Conservation (phyloP, 2,888 invertebrate genomes). For the Rambutsinella grinnellia region DNA sequence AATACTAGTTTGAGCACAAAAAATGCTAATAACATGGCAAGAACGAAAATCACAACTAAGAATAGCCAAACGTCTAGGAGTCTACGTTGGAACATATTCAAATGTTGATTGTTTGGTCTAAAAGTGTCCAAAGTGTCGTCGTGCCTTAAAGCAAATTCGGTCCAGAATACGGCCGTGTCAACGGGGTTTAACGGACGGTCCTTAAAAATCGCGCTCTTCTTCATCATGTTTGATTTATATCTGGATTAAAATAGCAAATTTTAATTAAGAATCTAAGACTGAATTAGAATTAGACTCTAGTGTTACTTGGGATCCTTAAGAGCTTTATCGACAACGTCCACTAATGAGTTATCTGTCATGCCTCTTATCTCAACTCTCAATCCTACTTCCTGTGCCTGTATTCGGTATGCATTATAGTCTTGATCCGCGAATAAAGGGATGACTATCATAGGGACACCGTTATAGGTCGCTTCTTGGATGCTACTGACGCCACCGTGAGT, state of each 20-base stretch:
- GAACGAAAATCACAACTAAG: background rate
- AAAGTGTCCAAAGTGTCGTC: conserved; percentile 56
- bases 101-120: conserved; percentile 54
- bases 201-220: conserved; percentile 52
- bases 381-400: conserved; percentile 49
- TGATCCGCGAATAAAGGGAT: conserved; percentile 65
- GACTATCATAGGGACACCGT: conserved; percentile 61
- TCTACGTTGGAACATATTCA: conserved; percentile 52
- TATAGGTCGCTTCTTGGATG: conserved; percentile 67
- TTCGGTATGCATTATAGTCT: conserved; percentile 54
- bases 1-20: no score
- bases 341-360: conserved; percentile 43
- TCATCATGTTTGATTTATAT: conserved; percentile 61
- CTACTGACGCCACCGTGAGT: conserved; percentile 70
- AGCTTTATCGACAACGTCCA: conserved; percentile 47
- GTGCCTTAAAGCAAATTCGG: conserved; percentile 62
- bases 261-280: background rate
- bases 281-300: background rate
- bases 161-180: conserved; percentile 62
- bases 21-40: background rate
- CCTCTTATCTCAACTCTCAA: conserved; percentile 50
- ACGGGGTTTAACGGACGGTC: conserved; percentile 59
- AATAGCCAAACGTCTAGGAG: conserved; percentile 57
- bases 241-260: conserved; percentile 13
- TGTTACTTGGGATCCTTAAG: conserved; percentile 54